Evolutionary conservation across 2,797 vertebrate species (phyloP), one percentile per base, ranked within the genome.

Genomic region (Adrianichthys oophorus): DNA sequence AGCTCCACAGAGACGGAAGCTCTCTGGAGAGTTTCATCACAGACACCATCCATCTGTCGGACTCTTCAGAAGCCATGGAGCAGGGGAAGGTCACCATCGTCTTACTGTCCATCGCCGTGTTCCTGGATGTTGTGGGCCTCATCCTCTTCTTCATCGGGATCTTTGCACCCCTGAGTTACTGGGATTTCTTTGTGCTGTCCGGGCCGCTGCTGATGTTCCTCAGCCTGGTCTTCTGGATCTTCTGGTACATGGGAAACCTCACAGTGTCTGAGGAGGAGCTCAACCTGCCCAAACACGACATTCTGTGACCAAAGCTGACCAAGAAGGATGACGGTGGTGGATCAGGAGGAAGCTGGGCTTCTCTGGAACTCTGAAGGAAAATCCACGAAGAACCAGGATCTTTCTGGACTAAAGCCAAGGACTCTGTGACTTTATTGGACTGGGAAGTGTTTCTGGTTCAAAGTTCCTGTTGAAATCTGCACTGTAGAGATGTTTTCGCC

Each of bases 171-270:
- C 5, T 96, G 10, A 83, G 68, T 4, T 95, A 67, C 78, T 98
- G 94, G 94, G 96, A 98, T 77, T 96, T 98, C 62, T 94, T 98
- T 0, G 75, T 98, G 56, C 87, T 95, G n/a, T 71, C 76, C 0
- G 96, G 96, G 0, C 83, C 95, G 0, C 44, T 98, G 73, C 65
- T 95, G 29, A 83, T 98, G 1, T 94, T 93, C 59, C 45, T 94
- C 63, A 98, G 96, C 69, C 80, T 97, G 2, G 0, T 95, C 7
- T 89, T 94, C 70, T 99, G 96, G 97, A 68, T 91, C 2, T 85
- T 92, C 65, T 98, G 97, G 96, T 98, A 98, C 81, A 21, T 90
- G 16, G 79, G 94, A 62, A 94, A 90, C 72, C 81, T 98, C 1
- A 89, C 86, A 0, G 66, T 94, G 6, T 68, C 94, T 0, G 86